These are phyloP conservation scores for Tor tambroides DNA, from an alignment of 2,113 vertebrate genomes.

Conservation along the genomic window DNA sequence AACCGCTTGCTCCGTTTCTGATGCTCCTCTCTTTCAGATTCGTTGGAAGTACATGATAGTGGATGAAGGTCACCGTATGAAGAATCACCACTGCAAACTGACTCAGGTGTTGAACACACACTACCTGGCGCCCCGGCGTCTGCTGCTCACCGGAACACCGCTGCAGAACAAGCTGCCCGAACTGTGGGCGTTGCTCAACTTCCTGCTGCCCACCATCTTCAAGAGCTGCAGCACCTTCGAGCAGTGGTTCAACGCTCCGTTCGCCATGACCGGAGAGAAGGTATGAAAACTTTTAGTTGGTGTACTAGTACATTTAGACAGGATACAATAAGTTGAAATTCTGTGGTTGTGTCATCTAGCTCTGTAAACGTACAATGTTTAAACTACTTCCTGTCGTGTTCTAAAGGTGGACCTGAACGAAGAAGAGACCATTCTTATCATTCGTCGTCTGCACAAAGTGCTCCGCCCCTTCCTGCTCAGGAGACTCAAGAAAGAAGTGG, in stretches of 20 bases:
- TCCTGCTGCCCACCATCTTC: constrained; percentile 97
- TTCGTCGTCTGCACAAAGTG: constrained; percentile 95
- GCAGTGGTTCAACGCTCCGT: constrained; percentile 98
- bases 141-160: constrained; percentile 92
- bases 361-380: background rate
- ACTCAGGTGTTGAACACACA: constrained; percentile 97
- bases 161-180: constrained; percentile 98
- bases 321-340: background rate
- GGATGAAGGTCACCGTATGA: constrained; percentile 97
- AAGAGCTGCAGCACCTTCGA: constrained; percentile 99
- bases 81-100: constrained; percentile 98
- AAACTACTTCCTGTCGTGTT: background rate
- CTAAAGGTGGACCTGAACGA: constrained; percentile 94
- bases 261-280: constrained; percentile 98
- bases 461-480: constrained; percentile 93
- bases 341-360: background rate
- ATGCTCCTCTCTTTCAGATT: constrained; percentile 73
- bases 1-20: background rate
- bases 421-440: constrained; percentile 97
- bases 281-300: constrained; percentile 65
- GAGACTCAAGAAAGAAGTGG: constrained; percentile 95
- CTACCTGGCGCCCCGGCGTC: constrained; percentile 90
- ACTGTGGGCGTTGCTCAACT: constrained; percentile 97
- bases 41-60: constrained; percentile 99
- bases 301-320: background rate